Base-by-base conservation (phyloP, 2,113 vertebrate species). In the Syngnathoides biaculeatus region DNA sequence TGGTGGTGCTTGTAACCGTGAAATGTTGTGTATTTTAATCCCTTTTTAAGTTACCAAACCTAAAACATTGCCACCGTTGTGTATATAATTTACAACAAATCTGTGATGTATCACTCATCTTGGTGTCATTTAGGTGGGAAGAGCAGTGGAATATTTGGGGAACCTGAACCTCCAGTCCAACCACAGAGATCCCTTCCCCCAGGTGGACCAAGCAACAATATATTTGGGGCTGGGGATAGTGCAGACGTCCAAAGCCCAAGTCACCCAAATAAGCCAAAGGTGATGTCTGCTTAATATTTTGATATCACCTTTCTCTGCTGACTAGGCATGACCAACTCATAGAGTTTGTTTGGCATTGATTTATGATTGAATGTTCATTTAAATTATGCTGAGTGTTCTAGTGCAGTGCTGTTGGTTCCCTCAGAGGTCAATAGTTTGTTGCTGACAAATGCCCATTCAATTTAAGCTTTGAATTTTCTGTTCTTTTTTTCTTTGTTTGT, bases 181-280 rank as follows among this genome's bases (percentile, higher is more conserved):
- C 90, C 90, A 60, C 91, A 89, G 19, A 93, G 86, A 68, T 60
- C 87, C 48, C 80, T 90, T 52, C 92, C 94, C 27, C 89, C 94
- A 59, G 92, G 92, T 70, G 94, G 93, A 69, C 91, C 85, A 57
- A 71, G 82, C 62, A 96, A 88, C 56, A 88, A 93, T 73, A 95
- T 97, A 80, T 97, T 97, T 69, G 94, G 93, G 4, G 87, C 91
- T 69, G 85, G 87, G 2, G 88, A 91, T 0, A 81, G 78, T 55
- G 61, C 89, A 38, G 66, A 86, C n/a, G 72, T 68, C 2, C 79
- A 87, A 67, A 84, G 69, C 69, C 22, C 67, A 17, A 88, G 84
- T 15, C 94, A 96, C 75, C 95, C 95, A 6, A 97, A 97, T 84
- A 98, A 98, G 72, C 96, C 96, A 71, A 98, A 97, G 96, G 97